A percentile compares a stretch with the other conserved stretches of the same genome.
phyloP scores from a whole-genome alignment of 2,113 vertebrate species.

The Verasper variegatus region DNA sequence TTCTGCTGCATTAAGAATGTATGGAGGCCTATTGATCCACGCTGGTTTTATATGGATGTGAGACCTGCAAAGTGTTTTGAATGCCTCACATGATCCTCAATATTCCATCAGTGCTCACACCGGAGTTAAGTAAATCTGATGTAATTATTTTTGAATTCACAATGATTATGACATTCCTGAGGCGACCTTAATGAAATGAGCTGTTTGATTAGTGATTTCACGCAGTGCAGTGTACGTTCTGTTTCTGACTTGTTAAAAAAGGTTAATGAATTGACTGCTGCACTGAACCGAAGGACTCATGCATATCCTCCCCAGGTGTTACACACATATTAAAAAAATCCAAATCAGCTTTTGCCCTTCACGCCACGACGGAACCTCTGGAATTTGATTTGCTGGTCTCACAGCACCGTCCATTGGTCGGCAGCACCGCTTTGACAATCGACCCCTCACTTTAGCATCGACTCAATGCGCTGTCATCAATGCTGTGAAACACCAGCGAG shows the following conservation, averaged over 20 bases:
- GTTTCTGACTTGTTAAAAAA: slow-evolving; percentile 54
- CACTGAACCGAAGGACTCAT: background rate
- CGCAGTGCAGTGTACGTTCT: slow-evolving; percentile 34
- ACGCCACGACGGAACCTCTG: background rate
- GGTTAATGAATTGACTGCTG: slow-evolving; percentile 37
- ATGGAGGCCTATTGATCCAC: slow-evolving; percentile 30
- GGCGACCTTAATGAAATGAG: slow-evolving; percentile 65
- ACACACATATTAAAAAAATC: slow-evolving; percentile 22
- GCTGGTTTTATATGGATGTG: slow-evolving; percentile 11
- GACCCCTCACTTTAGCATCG: background rate
- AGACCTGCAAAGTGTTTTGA: slow-evolving; percentile 15
- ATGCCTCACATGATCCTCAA: slow-evolving; percentile 18
- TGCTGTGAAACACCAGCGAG: background rate
- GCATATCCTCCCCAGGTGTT: slow-evolving; percentile 39
- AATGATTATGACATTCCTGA: slow-evolving; percentile 62
- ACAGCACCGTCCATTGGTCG: slow-evolving; percentile 27
- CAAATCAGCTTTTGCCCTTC: slow-evolving; percentile 34
- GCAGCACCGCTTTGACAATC: slow-evolving; percentile 1
- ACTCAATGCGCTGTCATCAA: background rate
- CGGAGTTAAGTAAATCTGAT: slow-evolving; percentile 40
- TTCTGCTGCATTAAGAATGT: slow-evolving; percentile 26
- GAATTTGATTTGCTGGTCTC: slow-evolving; percentile 16
- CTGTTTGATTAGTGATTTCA: slow-evolving; percentile 64
- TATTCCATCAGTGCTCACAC: slow-evolving; percentile 19
- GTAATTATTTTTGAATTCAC: slow-evolving; percentile 57